Evolutionary conservation across 2,113 vertebrate genomes (phyloP), one percentile per base, ranked within the genome.

Genomic region (Rhinolophus sinicus): DNA sequence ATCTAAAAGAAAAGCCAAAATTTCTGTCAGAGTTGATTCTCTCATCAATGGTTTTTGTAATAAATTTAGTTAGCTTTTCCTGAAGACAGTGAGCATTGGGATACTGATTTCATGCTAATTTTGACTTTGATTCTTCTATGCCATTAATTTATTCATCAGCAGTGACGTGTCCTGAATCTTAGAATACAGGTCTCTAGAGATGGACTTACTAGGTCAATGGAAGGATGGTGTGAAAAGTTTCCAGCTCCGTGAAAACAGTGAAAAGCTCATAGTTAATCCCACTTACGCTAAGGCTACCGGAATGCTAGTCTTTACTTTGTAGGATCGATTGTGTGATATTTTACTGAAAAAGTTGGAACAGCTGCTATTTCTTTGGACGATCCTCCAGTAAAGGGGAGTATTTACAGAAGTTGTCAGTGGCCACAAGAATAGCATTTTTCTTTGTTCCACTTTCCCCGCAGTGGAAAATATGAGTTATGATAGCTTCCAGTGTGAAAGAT

Each of bases 51-150:
- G 21, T 30, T 87, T 64, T 85, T 21, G 60, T 90, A 50, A 95
- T 62, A 54, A 87, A 81, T 97, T 96, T 87, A 56, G 35, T 96
- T 78, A 65, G n/a, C 67, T 96, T 95, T 96, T 47, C 87, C 69
- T 84, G 52, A 89, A 97, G 95, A 93, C 60, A n/a, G 56, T 92
- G 60, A 98, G 75, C 62, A 88, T 50, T 70, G 58, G 2, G 44
- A 52, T 91, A 90, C 91, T 96, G 93, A 96, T 97, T 97, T 98
- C 81, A 97, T 70, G 47, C 60, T 97, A 97, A 95, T 98, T 14
- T 93, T 96, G 88, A 94, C 16, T 98, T 96, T 98, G 95, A 95
- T 97, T 97, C 64, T 64, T 67, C 88, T 50, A 30, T 92, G 14
- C 26, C 93, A 33, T 62, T 97, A 93, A 96, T 97, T 96, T 96